These are phyloP conservation scores for Phalera bucephala DNA, from an alignment of 2,888 invertebrate species.

Conservation along the genomic window DNA sequence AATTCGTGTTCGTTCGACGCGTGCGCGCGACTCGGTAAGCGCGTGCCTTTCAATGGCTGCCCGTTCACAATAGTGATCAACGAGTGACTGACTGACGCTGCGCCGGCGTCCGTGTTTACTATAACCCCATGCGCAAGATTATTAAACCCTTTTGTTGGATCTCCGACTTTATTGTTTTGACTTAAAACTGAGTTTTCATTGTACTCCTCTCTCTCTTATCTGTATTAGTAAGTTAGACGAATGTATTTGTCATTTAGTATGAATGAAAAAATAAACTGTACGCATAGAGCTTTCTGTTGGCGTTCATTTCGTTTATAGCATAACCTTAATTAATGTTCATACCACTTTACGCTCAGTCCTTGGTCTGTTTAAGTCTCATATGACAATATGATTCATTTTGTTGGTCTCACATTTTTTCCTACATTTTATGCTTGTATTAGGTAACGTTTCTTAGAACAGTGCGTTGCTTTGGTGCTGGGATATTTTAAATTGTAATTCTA, in stretches of 20 bases:
- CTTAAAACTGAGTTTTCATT: slow-evolving; percentile 28
- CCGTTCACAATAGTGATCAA: slow-evolving; percentile 60
- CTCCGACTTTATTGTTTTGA: slow-evolving; percentile 23
- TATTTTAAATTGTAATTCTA: slow-evolving; percentile 24
- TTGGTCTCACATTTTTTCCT: slow-evolving; percentile 15
- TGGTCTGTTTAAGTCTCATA: slow-evolving; percentile 42
- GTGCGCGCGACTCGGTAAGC: slow-evolving; percentile 53
- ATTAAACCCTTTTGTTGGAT: slow-evolving; percentile 49
- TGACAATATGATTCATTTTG: slow-evolving; percentile 57
- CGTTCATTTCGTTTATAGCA: slow-evolving; percentile 66
- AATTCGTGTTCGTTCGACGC: slow-evolving; percentile 56
- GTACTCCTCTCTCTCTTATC: slow-evolving; percentile 42
- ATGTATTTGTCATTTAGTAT: slow-evolving; percentile 77
- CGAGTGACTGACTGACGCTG: slow-evolving; percentile 54
- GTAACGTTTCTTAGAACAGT: slow-evolving; percentile 32
- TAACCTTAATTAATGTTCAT: slow-evolving; percentile 79
- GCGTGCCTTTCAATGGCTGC: slow-evolving; percentile 63
- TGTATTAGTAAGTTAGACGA: slow-evolving; percentile 74
- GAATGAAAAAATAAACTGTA: slow-evolving; percentile 78
- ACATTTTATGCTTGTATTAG: slow-evolving; percentile 19
- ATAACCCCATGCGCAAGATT: slow-evolving; percentile 70
- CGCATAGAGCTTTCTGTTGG: slow-evolving; percentile 72
- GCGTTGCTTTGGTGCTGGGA: slow-evolving; percentile 8
- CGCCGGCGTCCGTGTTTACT: slow-evolving; percentile 74
- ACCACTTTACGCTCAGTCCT: slow-evolving; percentile 53